phyloP scores from a whole-genome alignment of 1,140 invertebrate genomes.

The Cotesia glomerata region DNA sequence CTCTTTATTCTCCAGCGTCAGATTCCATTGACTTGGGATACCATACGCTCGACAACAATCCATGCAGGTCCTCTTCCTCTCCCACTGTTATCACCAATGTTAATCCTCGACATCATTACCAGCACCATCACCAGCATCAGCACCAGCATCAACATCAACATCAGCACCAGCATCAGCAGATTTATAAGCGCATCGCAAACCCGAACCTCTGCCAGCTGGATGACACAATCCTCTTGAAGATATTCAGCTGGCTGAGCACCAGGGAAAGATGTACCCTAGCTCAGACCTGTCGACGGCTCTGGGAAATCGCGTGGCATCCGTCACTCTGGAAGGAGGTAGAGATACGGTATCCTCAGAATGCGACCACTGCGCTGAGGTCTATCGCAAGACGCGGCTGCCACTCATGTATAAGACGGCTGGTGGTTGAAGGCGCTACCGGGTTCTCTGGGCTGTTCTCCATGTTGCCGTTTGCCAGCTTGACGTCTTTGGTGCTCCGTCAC shows the following conservation, averaged over 20 bases:
- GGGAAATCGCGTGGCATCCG: constrained; percentile 82
- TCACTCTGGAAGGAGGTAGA: constrained; percentile 77
- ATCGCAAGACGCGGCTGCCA: constrained; percentile 65
- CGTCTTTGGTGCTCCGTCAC: constrained; percentile 48
- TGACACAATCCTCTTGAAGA: constrained; percentile 66
- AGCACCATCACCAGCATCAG: no score
- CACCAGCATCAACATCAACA: no score
- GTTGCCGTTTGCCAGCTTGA: constrained; percentile 53
- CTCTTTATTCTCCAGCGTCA: constrained; percentile 45
- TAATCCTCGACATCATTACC: no score
- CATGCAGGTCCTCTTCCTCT: constrained; percentile 46
- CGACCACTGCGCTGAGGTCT: constrained; percentile 62
- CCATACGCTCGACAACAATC: constrained; percentile 57
- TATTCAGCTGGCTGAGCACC: constrained; percentile 79
- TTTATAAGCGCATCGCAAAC: constrained; percentile 39
- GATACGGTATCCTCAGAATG: constrained; percentile 69
- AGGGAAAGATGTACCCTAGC: constrained; percentile 80
- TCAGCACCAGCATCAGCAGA: constrained; percentile 20
- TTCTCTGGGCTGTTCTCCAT: constrained; percentile 73
- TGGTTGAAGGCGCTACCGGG: constrained; percentile 77
- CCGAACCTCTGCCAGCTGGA: constrained; percentile 53
- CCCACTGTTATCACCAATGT: constrained; percentile 34
- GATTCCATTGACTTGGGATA: constrained; percentile 57
- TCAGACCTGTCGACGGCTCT: constrained; percentile 82
- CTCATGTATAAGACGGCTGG: constrained; percentile 67